Conservation (phyloP, 2,888 invertebrate genomes). For the Caenorhabditis drosophilae region DNA sequence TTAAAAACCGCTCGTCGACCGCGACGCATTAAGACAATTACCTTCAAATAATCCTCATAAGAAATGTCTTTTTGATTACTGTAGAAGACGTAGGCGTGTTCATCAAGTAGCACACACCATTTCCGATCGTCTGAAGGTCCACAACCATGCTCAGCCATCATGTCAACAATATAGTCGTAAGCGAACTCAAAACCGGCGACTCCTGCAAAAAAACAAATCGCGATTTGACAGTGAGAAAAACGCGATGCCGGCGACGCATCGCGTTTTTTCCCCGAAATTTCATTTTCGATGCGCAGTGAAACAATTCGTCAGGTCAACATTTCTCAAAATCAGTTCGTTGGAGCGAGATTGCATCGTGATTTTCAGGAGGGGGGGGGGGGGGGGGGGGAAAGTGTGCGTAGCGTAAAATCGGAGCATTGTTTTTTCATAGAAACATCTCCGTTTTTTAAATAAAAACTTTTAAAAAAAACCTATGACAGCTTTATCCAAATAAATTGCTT, state of each 20-base stretch:
- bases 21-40: constrained; percentile 1
- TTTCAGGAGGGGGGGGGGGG: no score
- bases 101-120: constrained; percentile 66
- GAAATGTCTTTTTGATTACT: constrained; percentile 54
- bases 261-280: no score
- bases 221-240: no score
- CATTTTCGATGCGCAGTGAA: no score
- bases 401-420: no score
- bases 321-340: no score
- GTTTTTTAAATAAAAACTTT: no score
- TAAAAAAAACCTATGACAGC: constrained; percentile 62
- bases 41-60: constrained; percentile 45
- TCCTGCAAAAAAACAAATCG: constrained; percentile 9
- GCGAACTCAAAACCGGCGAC: constrained; percentile 66
- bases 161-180: constrained; percentile 61
- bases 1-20: no score
- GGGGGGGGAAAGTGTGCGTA: no score
- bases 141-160: constrained; percentile 58
- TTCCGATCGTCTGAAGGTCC: constrained; percentile 38
- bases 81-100: constrained; percentile 67
- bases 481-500: constrained; percentile 59
- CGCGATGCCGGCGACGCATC: neutral
- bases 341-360: no score
- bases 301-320: no score
- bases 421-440: no score